Evolutionary conservation across 92 coral and sea anemone species (phyloP).

Genomic region (Actinostola sp.): DNA sequence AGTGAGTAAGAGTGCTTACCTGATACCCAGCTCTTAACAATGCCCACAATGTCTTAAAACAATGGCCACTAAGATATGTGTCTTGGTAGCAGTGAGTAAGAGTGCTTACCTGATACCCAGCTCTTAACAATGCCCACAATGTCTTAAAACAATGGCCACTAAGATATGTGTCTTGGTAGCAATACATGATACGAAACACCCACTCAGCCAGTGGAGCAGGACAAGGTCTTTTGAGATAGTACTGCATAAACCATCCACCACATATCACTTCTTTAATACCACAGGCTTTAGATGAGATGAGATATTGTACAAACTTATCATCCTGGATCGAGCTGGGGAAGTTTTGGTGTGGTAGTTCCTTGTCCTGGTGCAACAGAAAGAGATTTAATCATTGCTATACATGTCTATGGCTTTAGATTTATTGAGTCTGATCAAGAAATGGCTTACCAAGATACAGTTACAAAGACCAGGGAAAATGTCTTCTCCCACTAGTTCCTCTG

Average conservation of each 20-base stretch:
- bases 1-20: too few species aligned
- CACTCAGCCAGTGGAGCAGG: constrained; percentile 80
- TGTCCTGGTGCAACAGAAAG: constrained; percentile 18
- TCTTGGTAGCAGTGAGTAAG: too few species aligned
- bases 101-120: constrained; percentile 67
- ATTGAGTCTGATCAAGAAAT: too few species aligned
- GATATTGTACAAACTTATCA: constrained; percentile 48
- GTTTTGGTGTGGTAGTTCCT: constrained; percentile 10
- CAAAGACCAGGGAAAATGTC: constrained; percentile 73
- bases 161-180: constrained; percentile 67
- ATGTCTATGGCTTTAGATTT: too few species aligned
- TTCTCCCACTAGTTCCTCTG: constrained; percentile 83
- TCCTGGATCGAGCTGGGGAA: constrained; percentile 4
- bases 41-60: too few species aligned
- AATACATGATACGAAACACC: constrained; percentile 87
- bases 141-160: constrained; percentile 70
- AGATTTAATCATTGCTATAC: not conserved
- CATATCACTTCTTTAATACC: constrained; percentile 80
- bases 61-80: too few species aligned
- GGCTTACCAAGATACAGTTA: constrained; percentile 45
- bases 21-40: too few species aligned
- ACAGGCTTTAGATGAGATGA: constrained; percentile 38
- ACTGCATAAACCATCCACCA: constrained; percentile 89
- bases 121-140: constrained; percentile 76
- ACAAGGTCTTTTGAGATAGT: constrained; percentile 80